Evolutionary conservation across 2,888 invertebrate species (phyloP), one percentile per base, ranked within the genome.

Genomic region (Acholoe squamosa): DNA sequence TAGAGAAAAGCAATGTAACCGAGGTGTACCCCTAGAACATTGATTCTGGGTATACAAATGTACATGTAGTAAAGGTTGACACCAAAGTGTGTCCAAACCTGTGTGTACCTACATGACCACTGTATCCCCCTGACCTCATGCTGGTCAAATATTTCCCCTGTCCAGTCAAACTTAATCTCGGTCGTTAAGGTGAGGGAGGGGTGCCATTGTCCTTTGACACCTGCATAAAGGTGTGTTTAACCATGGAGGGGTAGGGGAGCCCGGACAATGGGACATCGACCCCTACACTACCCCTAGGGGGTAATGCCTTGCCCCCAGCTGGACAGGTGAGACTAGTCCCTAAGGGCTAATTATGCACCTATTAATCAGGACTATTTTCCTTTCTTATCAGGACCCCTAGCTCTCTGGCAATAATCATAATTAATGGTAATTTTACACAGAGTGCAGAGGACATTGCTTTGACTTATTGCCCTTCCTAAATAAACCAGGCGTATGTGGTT

Each of bases 191-290:
- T 80, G 43, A 10, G 80, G 19, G 33, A 16, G 80, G 80, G 43
- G 80, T 33, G 80, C 14, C 43, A 34, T 80, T 80, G 80, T 80
- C 80, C 80, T 5, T 16, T 80, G 80, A 80, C 80, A 80, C 80
- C 80, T 80, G 33, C 19, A 80, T 19, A 22, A 80, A 80, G 43
- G 80, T 14, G 80, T 43, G 80, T 31, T 43, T 80, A n/a, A 43
- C 33, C 80, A 25, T 43, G 43, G 34, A 43, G 43, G 71, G 71
- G 14, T 22, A 25, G 71, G 16, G n/a, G 31, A 5, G 25, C 71
- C 71, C 28, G 71, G 25, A 71, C 71, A 71, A 71, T 71, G 14
- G 67, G 71, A 25, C 31, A 71, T 25, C 71, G 61, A 71, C 71
- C 71, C 71, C 28, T 28, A 71, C 71, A 25, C 3, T 61, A 71